A percentile compares a stretch with the other conserved stretches of the same genome.
Conservation (phyloP, 1,140 invertebrate genomes). For the Idris sp. region DNA sequence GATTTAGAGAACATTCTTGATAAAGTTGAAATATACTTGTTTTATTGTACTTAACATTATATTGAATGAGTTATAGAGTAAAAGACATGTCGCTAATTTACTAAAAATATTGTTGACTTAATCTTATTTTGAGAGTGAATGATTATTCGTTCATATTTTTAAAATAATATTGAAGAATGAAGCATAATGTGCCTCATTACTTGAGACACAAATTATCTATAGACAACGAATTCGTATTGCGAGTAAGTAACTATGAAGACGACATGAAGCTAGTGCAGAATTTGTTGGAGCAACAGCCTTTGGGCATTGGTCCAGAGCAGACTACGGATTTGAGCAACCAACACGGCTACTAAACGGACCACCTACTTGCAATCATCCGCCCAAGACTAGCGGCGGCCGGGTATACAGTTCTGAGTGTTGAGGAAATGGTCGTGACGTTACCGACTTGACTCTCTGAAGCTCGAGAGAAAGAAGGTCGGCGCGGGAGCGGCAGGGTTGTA, state of each 20-base stretch:
- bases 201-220: too few relatives aligned
- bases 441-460: slow-evolving; percentile 54
- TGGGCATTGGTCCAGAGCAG: slow-evolving; percentile 48
- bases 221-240: too few relatives aligned
- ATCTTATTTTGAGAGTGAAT: too few relatives aligned
- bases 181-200: too few relatives aligned
- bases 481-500: slow-evolving; percentile 68
- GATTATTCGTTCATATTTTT: too few relatives aligned
- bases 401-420: slow-evolving; percentile 50
- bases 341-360: slow-evolving; percentile 44
- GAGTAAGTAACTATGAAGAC: slow-evolving; percentile 30
- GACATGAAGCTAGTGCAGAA: slow-evolving; percentile 28
- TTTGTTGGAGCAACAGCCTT: slow-evolving; percentile 52
- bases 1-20: too few relatives aligned
- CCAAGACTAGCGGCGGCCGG: slow-evolving; percentile 44
- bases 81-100: too few relatives aligned
- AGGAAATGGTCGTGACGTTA: slow-evolving; percentile 69
- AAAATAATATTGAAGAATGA: too few relatives aligned
- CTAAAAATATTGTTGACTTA: too few relatives aligned
- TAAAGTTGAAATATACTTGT: too few relatives aligned
- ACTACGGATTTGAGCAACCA: slow-evolving; percentile 46
- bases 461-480: slow-evolving; percentile 53
- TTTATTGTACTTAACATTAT: too few relatives aligned
- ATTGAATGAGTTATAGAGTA: too few relatives aligned
- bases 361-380: slow-evolving; percentile 57